Percentiles rank a stretch among this genome's conserved stretches.
Evolutionary conservation across 2,797 vertebrate genomes (phyloP).

Genomic region (Telmatherina bonti): DNA sequence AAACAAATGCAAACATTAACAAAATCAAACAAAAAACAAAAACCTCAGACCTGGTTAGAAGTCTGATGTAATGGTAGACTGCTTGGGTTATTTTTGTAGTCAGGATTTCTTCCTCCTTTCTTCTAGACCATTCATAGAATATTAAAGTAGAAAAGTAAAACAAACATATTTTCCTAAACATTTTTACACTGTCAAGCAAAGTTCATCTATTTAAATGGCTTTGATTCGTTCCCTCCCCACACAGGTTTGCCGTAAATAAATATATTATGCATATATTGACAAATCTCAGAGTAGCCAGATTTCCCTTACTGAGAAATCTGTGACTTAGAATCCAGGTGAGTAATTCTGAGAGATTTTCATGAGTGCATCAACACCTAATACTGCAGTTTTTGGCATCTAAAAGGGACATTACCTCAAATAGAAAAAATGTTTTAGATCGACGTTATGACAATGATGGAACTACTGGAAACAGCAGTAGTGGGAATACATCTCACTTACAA

Average conservation of each 20-base stretch:
- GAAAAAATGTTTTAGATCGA: slow-evolving; percentile 14
- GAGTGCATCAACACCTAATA: background rate
- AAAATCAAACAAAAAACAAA: slow-evolving; percentile 46
- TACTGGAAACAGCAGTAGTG: slow-evolving; percentile 23
- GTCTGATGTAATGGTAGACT: slow-evolving; percentile 25
- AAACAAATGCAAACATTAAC: slow-evolving; percentile 53
- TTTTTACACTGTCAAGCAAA: slow-evolving; percentile 31
- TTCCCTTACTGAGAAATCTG: slow-evolving; percentile 34
- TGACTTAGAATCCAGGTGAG: slow-evolving; percentile 11
- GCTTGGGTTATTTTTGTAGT: background rate
- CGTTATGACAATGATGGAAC: slow-evolving; percentile 18
- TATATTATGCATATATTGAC: slow-evolving; percentile 55
- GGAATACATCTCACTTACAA: slow-evolving; percentile 53
- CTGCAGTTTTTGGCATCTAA: background rate
- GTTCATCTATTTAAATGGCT: slow-evolving; percentile 36
- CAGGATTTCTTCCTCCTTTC: background rate
- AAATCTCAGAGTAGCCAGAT: slow-evolving; percentile 52
- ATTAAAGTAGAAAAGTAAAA: background rate
- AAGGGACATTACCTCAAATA: background rate
- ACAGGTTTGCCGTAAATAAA: slow-evolving; percentile 70
- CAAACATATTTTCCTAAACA: slow-evolving; percentile 14
- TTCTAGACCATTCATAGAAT: background rate
- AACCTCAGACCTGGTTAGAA: slow-evolving; percentile 51
- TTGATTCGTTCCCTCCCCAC: slow-evolving; percentile 21
- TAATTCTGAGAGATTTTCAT: background rate